These are phyloP conservation scores for Bos javanicus DNA, from an alignment of 2,113 vertebrate genomes.

Conservation along the genomic window DNA sequence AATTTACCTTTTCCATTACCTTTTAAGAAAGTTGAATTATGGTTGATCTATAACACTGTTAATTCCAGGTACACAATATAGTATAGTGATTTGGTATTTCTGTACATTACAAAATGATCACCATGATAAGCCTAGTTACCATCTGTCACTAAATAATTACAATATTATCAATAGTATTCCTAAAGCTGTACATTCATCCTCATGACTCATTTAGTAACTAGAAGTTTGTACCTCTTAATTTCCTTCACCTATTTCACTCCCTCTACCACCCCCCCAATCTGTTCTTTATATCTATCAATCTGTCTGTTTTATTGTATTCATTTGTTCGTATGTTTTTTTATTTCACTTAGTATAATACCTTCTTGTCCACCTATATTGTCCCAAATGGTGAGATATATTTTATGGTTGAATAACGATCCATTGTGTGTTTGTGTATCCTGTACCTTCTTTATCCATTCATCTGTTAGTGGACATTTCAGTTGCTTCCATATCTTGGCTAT, in stretches of 20 bases:
- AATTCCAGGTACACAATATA: not conserved
- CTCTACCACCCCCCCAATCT: not conserved
- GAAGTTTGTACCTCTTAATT: not conserved
- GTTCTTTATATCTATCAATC: not conserved
- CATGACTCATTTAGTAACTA: not conserved
- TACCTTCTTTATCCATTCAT: not conserved
- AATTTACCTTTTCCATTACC: not conserved
- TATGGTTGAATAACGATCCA: not conserved
- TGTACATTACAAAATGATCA: not conserved
- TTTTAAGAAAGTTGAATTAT: not conserved
- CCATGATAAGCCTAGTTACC: not conserved
- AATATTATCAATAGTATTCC: not conserved
- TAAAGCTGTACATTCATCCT: not conserved
- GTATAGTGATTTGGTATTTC: not conserved
- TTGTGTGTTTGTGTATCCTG: not conserved
- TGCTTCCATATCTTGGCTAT: not conserved
- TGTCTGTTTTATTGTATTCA: not conserved
- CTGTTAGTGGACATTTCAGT: not conserved
- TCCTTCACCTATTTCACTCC: not conserved
- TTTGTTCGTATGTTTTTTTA: not conserved
- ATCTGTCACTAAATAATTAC: not conserved
- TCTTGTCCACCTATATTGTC: not conserved
- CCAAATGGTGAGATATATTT: not conserved
- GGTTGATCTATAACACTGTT: not conserved
- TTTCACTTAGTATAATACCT: not conserved